Conservation (phyloP, 2,888 invertebrate species). For the Thymelicus lineola region DNA sequence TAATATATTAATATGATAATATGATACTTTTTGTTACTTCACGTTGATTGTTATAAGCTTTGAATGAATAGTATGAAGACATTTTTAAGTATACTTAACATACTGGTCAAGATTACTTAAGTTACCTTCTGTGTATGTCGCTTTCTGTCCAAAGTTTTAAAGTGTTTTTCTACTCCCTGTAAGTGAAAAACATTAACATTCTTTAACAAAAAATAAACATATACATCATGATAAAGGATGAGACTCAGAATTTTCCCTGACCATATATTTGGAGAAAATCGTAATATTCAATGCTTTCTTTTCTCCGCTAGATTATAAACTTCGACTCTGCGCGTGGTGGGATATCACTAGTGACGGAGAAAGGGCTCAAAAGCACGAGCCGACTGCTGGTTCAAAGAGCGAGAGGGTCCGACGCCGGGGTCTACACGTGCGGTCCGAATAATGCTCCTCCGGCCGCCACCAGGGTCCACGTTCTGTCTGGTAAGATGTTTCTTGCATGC, state of each 20-base stretch:
- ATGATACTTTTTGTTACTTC: too few relatives aligned
- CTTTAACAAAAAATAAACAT: too few relatives aligned
- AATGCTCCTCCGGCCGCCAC: conserved; percentile 92
- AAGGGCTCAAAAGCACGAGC: conserved; percentile 92
- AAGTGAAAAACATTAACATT: too few relatives aligned
- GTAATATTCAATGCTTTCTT: conserved; percentile 11
- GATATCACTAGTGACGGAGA: conserved; percentile 94
- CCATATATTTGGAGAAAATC: neutral
- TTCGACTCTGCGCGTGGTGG: conserved; percentile 96
- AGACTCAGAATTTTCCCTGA: neutral
- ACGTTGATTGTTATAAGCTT: too few relatives aligned
- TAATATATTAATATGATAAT: too few relatives aligned
- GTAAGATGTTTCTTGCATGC: conserved; percentile 68
- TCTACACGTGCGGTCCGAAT: conserved; percentile 93
- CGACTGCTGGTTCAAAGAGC: conserved; percentile 93
- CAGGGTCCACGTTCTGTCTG: conserved; percentile 94
- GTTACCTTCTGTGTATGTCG: too few relatives aligned
- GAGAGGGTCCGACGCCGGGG: conserved; percentile 91
- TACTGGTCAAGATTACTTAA: too few relatives aligned
- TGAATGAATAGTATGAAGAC: too few relatives aligned
- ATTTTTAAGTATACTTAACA: too few relatives aligned
- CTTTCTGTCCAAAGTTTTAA: too few relatives aligned
- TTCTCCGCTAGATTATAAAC: conserved; percentile 89
- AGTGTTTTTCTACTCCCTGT: too few relatives aligned
- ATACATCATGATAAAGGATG: neutral